Base-by-base conservation (phyloP, 1,140 invertebrate species). In the Hyposmocoma kahamanoa region DNA sequence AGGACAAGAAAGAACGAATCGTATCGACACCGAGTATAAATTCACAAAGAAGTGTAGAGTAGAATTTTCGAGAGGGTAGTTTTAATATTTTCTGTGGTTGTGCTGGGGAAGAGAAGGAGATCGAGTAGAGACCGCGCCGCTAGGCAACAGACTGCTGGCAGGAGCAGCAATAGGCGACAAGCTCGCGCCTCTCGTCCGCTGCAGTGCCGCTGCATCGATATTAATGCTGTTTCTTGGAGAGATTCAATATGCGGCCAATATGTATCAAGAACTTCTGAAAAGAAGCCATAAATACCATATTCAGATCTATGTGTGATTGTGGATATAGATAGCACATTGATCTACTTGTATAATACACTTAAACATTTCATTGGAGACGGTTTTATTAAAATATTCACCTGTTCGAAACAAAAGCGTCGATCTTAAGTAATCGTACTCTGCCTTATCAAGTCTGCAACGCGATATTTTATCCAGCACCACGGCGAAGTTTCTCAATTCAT, bases 341-440 rank as follows among this genome's bases (percentile, higher is more conserved):
- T n/a, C n/a, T n/a, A n/a, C n/a, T n/a, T n/a, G n/a, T n/a, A n/a
- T n/a, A n/a, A n/a, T n/a, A n/a, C n/a, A n/a, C n/a, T n/a, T n/a
- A n/a, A n/a, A n/a, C n/a, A n/a, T n/a, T n/a, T n/a, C n/a, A n/a
- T n/a, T n/a, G n/a, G n/a, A n/a, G n/a, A n/a, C n/a, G n/a, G n/a
- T n/a, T n/a, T n/a, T n/a, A n/a, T n/a, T n/a, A n/a, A n/a, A n/a
- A n/a, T 22, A 52, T 36, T 60, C 84, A 94, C 94, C 94, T 87
- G 92, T 90, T 83, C 93, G 93, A 69, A 96, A 96, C 0, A 97
- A 86, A 11, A 94, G 89, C 1, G 94, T 87, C 0, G 93, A 92
- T 76, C 96, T 96, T 1, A 96, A 82, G 76, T 92, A 96, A 18
- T 95, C 93, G 64, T 92, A 94, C 70, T 97, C 95, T 0, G 93